Conservation (phyloP, 2,888 invertebrate species). For the Linnaemya vulpina region DNA sequence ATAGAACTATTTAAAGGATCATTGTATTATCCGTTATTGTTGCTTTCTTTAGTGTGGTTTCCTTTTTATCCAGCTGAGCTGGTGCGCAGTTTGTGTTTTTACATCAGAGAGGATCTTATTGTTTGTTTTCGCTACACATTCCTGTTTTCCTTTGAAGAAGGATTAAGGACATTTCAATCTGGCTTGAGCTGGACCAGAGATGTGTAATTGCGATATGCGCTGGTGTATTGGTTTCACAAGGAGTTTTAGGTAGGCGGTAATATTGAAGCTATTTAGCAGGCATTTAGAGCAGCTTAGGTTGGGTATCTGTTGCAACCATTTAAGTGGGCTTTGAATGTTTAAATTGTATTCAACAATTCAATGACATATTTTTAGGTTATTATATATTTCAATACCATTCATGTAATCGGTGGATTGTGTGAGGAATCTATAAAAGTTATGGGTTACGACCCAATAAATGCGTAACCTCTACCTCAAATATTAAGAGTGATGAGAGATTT, state of each 20-base stretch:
- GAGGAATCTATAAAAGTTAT: too few relatives aligned
- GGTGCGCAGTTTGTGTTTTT: constrained; percentile 28
- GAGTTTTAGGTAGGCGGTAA: constrained; percentile 73
- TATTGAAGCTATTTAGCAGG: constrained; percentile 71
- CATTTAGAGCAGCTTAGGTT: constrained; percentile 66
- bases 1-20: constrained; percentile 62
- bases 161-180: constrained; percentile 46
- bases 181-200: constrained; percentile 19
- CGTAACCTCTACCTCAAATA: too few relatives aligned
- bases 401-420: background rate
- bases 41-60: constrained; percentile 63
- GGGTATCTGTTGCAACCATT: constrained; percentile 17
- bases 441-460: too few relatives aligned
- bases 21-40: constrained; percentile 57
- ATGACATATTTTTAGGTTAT: background rate
- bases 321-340: constrained; percentile 57
- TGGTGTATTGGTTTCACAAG: constrained; percentile 54
- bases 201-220: constrained; percentile 35
- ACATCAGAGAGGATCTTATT: constrained; percentile 56
- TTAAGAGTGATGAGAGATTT: too few relatives aligned
- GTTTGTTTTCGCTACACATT: constrained; percentile 41
- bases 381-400: constrained; percentile 10
- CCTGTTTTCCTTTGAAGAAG: constrained; percentile 63
- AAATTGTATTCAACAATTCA: constrained; percentile 28
- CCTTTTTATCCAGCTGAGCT: constrained; percentile 75